phyloP scores from a whole-genome alignment of 2,113 vertebrate species.

The Onychostruthus taczanowskii region DNA sequence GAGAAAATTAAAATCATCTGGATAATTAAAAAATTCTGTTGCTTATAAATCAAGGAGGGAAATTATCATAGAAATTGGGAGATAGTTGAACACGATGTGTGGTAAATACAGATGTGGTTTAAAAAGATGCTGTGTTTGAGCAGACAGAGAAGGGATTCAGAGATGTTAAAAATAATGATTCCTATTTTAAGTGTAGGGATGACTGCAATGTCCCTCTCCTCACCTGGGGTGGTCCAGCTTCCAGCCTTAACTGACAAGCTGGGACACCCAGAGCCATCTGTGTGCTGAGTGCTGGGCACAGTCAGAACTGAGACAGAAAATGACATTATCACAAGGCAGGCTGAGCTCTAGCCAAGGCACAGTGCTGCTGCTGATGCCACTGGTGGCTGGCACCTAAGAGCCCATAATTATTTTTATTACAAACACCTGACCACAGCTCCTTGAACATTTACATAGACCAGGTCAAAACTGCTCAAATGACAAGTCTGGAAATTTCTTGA shows the following conservation, averaged over 20 bases:
- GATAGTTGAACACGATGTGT: background rate
- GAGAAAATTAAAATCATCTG: conserved; percentile 48
- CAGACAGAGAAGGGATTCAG: background rate
- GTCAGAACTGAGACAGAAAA: background rate
- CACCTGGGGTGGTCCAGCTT: background rate
- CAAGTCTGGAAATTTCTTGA: background rate
- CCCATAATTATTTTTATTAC: background rate
- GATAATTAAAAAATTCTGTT: conserved; percentile 49
- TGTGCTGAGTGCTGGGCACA: background rate
- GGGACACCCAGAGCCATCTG: background rate
- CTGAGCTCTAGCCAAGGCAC: background rate
- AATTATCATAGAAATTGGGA: conserved; percentile 58
- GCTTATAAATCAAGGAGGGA: conserved; percentile 40
- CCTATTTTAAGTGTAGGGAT: background rate
- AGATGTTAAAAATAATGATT: background rate
- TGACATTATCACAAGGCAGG: background rate
- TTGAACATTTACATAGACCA: fast-evolving
- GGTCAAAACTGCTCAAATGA: background rate
- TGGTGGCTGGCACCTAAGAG: background rate
- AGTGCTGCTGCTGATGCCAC: background rate
- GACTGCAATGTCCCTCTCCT: background rate
- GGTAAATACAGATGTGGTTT: conserved; percentile 25
- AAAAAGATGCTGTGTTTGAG: background rate
- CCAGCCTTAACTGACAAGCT: background rate
- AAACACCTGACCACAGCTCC: background rate